Conservation (phyloP, 2,797 vertebrate genomes). For the Selene dorsalis region DNA sequence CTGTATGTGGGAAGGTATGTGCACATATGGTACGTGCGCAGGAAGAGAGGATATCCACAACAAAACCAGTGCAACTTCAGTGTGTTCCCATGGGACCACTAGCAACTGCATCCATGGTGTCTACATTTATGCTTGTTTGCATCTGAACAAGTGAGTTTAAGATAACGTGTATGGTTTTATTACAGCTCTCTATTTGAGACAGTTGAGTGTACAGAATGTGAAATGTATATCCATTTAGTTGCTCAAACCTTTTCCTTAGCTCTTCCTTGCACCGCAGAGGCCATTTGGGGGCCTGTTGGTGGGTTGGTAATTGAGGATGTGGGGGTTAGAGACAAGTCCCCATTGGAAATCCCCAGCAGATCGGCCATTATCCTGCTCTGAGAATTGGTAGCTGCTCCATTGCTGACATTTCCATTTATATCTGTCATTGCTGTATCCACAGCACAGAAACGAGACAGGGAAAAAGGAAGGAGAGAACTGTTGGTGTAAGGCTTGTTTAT, state of each 20-base stretch:
- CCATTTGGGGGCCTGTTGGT: constrained; percentile 38
- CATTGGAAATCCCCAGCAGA: constrained; percentile 62
- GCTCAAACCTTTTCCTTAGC: constrained; percentile 6
- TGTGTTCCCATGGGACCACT: background rate
- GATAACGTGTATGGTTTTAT: background rate
- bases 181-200: background rate
- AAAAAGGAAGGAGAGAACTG: constrained; percentile 8
- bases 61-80: background rate
- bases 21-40: background rate
- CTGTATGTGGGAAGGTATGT: background rate
- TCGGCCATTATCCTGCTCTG: constrained; percentile 61
- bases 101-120: background rate
- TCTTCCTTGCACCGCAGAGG: constrained; percentile 16
- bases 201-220: background rate
- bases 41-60: background rate
- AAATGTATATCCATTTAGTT: constrained; percentile 10
- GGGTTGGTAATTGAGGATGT: constrained; percentile 64
- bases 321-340: constrained; percentile 52
- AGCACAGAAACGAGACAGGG: constrained; percentile 19
- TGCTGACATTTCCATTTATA: constrained; percentile 73
- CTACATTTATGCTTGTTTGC: constrained; percentile 2
- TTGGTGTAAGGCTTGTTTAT: constrained; percentile 37
- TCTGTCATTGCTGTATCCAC: constrained; percentile 57
- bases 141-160: constrained; percentile 8
- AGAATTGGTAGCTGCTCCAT: constrained; percentile 51